These are phyloP conservation scores for Pteruthius melanotis DNA, from an alignment of 2,113 vertebrate genomes.

Conservation along the genomic window DNA sequence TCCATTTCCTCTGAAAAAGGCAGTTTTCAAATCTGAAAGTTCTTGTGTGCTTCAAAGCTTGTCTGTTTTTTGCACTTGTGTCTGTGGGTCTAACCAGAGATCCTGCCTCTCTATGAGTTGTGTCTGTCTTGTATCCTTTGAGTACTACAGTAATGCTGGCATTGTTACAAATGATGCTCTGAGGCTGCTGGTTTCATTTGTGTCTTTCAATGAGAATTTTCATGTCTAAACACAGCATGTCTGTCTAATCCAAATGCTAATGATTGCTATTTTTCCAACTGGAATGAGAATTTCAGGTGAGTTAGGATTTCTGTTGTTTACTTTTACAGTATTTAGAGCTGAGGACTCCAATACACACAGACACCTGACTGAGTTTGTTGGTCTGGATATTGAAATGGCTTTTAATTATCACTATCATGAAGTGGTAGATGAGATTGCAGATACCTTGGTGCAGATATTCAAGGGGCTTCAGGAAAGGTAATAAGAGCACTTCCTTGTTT, in stretches of 20 bases:
- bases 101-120: neutral
- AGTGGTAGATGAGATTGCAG: constrained; percentile 94
- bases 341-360: constrained; percentile 98
- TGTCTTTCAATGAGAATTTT: neutral
- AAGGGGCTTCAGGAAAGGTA: constrained; percentile 96
- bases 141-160: neutral
- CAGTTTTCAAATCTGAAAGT: neutral
- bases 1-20: constrained; percentile 11
- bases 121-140: neutral
- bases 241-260: neutral
- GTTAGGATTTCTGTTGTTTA: constrained; percentile 15
- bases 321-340: constrained; percentile 89
- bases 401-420: constrained; percentile 99
- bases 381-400: constrained; percentile 98
- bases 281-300: constrained; percentile 10
- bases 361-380: constrained; percentile 97
- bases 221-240: neutral
- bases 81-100: neutral
- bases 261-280: neutral
- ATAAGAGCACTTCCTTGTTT: constrained; percentile 9
- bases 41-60: neutral
- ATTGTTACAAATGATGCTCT: neutral
- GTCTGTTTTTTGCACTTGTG: neutral
- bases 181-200: neutral
- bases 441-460: constrained; percentile 98